These are phyloP conservation scores for Chymomyza fuscimana DNA, from an alignment of 2,888 invertebrate genomes.

Conservation along the genomic window DNA sequence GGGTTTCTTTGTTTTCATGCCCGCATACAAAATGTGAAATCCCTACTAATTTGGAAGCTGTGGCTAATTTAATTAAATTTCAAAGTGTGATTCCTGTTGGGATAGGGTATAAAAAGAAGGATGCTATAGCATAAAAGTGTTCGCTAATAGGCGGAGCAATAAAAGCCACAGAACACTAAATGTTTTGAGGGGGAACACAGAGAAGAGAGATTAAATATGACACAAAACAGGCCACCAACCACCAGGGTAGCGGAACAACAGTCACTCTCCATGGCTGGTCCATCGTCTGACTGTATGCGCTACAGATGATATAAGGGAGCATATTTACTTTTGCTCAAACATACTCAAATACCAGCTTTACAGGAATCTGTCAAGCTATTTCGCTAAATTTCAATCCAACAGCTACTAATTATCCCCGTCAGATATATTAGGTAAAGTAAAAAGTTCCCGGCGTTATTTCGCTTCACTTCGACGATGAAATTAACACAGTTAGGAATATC, in stretches of 20 bases:
- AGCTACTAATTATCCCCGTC: too few relatives aligned
- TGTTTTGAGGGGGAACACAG: neutral
- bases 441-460: too few relatives aligned
- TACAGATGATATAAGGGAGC: neutral
- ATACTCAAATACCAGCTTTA: too few relatives aligned
- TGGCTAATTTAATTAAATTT: neutral
- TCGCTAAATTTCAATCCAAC: too few relatives aligned
- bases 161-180: slow-evolving; percentile 47
- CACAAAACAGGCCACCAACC: slow-evolving; percentile 46
- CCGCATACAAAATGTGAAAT: too few relatives aligned
- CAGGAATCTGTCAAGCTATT: too few relatives aligned
- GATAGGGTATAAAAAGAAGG: neutral
- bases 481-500: too few relatives aligned
- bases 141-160: slow-evolving; percentile 68
- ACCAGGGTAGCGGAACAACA: slow-evolving; percentile 13
- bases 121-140: neutral
- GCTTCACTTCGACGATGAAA: too few relatives aligned
- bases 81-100: neutral
- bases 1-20: too few relatives aligned
- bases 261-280: neutral
- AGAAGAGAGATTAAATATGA: slow-evolving; percentile 25
- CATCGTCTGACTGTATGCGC: neutral
- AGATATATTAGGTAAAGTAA: too few relatives aligned
- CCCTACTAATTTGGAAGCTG: too few relatives aligned
- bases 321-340: neutral